These are phyloP conservation scores for Pseudoatta argentina DNA, from an alignment of 1,140 invertebrate genomes.

Conservation along the genomic window DNA sequence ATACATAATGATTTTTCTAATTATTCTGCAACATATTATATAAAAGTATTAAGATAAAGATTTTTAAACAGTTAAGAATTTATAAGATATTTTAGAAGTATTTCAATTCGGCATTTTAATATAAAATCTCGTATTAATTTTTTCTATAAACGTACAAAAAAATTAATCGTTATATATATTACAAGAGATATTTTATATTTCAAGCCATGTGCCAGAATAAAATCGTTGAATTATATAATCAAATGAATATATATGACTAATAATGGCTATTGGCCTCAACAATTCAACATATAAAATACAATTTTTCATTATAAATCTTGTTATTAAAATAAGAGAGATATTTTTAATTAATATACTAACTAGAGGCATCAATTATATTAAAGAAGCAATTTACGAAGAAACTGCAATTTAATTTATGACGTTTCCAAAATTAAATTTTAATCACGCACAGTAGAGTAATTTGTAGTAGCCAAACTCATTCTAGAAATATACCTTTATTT, in stretches of 20 bases:
- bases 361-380: background rate
- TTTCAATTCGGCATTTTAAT: no score
- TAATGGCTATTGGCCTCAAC: background rate
- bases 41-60: no score
- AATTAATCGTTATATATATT: no score
- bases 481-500: background rate
- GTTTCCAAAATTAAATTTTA: conserved; percentile 14
- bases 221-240: conserved; percentile 8
- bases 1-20: no score
- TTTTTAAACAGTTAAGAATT: no score
- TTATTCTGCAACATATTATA: no score
- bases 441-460: background rate
- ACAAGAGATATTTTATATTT: no score
- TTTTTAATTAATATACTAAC: background rate
- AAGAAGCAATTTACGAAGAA: conserved; percentile 6
- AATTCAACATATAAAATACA: background rate
- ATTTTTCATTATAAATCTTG: background rate
- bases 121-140: no score
- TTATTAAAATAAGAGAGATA: background rate
- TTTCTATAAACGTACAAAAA: no score
- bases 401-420: background rate
- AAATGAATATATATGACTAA: background rate
- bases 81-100: no score
- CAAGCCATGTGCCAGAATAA: no score
- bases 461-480: background rate